A percentile compares a stretch with the other conserved stretches of the same genome.
phyloP scores from a whole-genome alignment of 2,797 vertebrate species.

The Urocyon cinereoargenteus region DNA sequence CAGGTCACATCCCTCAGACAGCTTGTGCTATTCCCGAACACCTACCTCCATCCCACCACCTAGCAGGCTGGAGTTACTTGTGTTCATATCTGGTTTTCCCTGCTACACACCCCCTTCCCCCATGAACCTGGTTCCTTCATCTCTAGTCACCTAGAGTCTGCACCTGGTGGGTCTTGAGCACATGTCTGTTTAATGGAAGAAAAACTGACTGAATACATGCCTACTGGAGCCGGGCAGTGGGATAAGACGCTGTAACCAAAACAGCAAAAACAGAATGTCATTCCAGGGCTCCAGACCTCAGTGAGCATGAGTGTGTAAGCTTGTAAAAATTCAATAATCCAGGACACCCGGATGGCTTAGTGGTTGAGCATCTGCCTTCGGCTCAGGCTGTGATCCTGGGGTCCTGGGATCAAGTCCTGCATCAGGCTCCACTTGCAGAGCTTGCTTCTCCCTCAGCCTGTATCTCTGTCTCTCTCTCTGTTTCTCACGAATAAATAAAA shows the following conservation, averaged over 20 bases:
- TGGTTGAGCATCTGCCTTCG: no score
- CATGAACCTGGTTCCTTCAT: neutral
- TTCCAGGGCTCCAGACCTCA: neutral
- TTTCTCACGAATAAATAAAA: no score
- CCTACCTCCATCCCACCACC: neutral
- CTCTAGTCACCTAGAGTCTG: neutral
- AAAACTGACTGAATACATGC: neutral
- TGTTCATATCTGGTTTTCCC: neutral
- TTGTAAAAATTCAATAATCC: neutral
- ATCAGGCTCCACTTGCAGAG: no score
- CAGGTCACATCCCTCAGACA: neutral
- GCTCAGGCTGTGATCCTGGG: no score
- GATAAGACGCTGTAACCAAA: neutral
- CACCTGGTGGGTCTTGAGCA: neutral
- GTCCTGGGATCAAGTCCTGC: no score
- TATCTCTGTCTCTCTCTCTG: no score
- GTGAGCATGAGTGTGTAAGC: neutral
- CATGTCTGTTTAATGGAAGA: neutral
- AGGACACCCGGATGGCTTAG: no score
- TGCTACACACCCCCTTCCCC: accelerated
- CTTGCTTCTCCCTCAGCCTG: no score
- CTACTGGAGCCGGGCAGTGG: neutral
- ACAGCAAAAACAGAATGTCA: neutral
- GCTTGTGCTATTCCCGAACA: neutral
- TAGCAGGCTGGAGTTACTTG: neutral